Conservation (phyloP, 2,113 vertebrate species). For the Progne subis region DNA sequence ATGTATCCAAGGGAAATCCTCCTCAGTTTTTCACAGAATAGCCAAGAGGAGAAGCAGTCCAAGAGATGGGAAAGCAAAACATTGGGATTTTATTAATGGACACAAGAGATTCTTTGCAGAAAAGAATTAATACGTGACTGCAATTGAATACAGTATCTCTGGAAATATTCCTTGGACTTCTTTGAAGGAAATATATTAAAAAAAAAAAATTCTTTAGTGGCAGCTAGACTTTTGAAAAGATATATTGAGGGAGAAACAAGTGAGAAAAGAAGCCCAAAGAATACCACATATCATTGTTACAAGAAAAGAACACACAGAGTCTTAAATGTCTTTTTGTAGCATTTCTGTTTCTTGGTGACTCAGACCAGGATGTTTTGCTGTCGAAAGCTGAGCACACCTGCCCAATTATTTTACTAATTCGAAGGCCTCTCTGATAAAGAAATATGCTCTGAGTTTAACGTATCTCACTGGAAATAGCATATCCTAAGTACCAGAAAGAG, state of each 20-base stretch:
- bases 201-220: background rate
- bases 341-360: background rate
- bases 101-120: background rate
- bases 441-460: background rate
- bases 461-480: background rate
- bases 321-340: background rate
- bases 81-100: background rate
- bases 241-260: background rate
- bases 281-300: background rate
- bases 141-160: background rate
- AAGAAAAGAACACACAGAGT: background rate
- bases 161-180: background rate
- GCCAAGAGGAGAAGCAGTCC: background rate
- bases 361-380: background rate
- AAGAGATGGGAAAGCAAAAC: background rate
- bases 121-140: background rate
- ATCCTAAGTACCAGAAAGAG: background rate
- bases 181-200: background rate
- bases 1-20: background rate
- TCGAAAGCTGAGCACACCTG: background rate
- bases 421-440: background rate
- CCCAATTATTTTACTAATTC: conserved; percentile 1
- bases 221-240: background rate
- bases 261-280: background rate
- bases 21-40: background rate